Evolutionary conservation across 30 jellyfish, hydroid and myxozoan genomes (phyloP).

Genomic region (Aurelia sp.): DNA sequence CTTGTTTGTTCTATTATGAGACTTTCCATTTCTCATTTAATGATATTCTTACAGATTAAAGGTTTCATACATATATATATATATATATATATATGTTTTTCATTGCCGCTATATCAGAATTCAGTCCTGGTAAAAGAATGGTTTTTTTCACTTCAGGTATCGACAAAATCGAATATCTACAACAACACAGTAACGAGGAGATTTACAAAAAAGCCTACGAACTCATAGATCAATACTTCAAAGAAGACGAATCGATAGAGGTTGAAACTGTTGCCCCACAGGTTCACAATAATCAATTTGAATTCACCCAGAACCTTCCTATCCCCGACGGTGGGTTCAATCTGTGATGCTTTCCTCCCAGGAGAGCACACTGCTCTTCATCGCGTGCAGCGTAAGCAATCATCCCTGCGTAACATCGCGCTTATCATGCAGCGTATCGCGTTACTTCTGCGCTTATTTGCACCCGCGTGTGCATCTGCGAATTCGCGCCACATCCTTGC

Average conservation of each 20-base stretch:
- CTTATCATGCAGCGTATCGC: conserved; percentile 20
- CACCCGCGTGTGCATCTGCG: background rate
- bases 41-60: no score
- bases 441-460: background rate
- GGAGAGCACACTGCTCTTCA: background rate
- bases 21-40: no score
- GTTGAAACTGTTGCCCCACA: conserved; percentile 60
- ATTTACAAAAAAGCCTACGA: conserved; percentile 85
- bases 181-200: conserved; percentile 90
- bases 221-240: conserved; percentile 82
- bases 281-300: conserved; percentile 45
- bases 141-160: conserved; percentile 65
- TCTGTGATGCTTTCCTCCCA: conserved; percentile 18
- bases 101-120: no score
- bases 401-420: conserved; percentile 32
- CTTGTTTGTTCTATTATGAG: no score
- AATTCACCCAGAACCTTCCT: conserved; percentile 51
- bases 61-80: no score
- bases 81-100: no score
- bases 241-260: conserved; percentile 76
- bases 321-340: conserved; percentile 68
- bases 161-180: conserved; percentile 92
- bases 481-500: background rate
- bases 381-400: conserved; percentile 18
- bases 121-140: background rate